Percentiles rank a stretch among this genome's conserved stretches.
phyloP scores from a whole-genome alignment of 2,888 invertebrate species.

The Torymus auratus region DNA sequence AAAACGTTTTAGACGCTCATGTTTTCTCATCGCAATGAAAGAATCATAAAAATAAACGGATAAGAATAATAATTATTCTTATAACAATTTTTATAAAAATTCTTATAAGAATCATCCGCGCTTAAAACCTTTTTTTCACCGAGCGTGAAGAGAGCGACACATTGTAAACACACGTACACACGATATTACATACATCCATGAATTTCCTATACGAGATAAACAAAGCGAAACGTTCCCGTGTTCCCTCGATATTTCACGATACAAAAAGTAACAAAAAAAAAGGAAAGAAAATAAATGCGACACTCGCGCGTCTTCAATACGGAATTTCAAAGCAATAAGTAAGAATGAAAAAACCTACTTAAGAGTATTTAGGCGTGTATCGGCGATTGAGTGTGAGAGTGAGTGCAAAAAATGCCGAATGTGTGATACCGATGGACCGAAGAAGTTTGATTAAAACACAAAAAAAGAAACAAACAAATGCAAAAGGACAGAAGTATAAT shows the following conservation, averaged over 20 bases:
- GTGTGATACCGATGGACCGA: conserved; percentile 36
- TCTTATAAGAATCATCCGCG: conserved; percentile 46
- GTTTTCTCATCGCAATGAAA: conserved; percentile 21
- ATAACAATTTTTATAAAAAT: conserved; percentile 51
- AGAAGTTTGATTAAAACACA: conserved; percentile 8
- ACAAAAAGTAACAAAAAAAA: conserved; percentile 9
- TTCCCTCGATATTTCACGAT: conserved; percentile 52
- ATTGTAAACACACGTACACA: conserved; percentile 7
- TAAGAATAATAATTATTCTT: conserved; percentile 49
- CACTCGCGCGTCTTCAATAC: conserved; percentile 69
- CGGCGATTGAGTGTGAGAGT: conserved; percentile 8
- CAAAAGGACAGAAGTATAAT: neutral
- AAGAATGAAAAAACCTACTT: conserved; percentile 68
- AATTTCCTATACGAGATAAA: conserved; percentile 27
- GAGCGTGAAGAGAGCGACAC: neutral
- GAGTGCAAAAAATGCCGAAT: conserved; percentile 5
- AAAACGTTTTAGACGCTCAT: conserved; percentile 45
- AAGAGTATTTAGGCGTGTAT: conserved; percentile 59
- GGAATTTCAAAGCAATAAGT: conserved; percentile 76
- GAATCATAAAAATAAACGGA: conserved; percentile 14
- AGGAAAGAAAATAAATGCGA: conserved; percentile 34
- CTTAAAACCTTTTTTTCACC: conserved; percentile 44
- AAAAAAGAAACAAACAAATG: neutral
- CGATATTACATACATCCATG: conserved; percentile 13
- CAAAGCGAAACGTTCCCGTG: conserved; percentile 30